These are phyloP conservation scores for Oasisia sp. DNA, from an alignment of 2,888 invertebrate genomes.

Conservation along the genomic window DNA sequence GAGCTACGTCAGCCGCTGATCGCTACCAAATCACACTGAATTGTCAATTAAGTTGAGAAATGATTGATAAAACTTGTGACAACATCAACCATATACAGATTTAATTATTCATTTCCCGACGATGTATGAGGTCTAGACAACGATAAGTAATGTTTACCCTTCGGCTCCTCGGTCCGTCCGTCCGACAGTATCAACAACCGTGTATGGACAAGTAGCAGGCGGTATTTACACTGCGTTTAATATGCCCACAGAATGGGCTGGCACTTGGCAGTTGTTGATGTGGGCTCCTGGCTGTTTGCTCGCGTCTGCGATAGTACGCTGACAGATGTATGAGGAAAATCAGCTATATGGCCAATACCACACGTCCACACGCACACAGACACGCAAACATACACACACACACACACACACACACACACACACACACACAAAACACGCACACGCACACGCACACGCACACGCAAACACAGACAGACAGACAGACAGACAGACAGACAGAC, in stretches of 20 bases:
- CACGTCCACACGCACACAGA: too few species aligned
- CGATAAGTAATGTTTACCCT: background rate
- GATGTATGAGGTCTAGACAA: background rate
- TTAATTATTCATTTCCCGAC: background rate
- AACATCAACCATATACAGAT: background rate
- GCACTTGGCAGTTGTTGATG: background rate
- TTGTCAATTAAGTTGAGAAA: too few species aligned
- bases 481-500: too few species aligned
- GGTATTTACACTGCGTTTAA: background rate
- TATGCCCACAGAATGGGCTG: background rate
- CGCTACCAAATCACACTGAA: too few species aligned
- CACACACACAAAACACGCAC: too few species aligned
- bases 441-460: too few species aligned
- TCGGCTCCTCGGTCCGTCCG: background rate
- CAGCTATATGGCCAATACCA: too few species aligned
- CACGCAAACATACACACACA: too few species aligned
- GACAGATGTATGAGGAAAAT: background rate
- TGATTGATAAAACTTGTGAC: background rate
- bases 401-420: too few species aligned
- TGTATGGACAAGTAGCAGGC: background rate
- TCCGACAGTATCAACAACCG: background rate
- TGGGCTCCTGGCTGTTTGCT: background rate
- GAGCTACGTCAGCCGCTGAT: too few species aligned
- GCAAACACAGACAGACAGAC: too few species aligned
- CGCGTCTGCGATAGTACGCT: background rate